Percentiles rank a stretch among this genome's conserved stretches.
phyloP scores from a whole-genome alignment of 1,140 invertebrate species.

The Odontomachus brunneus region DNA sequence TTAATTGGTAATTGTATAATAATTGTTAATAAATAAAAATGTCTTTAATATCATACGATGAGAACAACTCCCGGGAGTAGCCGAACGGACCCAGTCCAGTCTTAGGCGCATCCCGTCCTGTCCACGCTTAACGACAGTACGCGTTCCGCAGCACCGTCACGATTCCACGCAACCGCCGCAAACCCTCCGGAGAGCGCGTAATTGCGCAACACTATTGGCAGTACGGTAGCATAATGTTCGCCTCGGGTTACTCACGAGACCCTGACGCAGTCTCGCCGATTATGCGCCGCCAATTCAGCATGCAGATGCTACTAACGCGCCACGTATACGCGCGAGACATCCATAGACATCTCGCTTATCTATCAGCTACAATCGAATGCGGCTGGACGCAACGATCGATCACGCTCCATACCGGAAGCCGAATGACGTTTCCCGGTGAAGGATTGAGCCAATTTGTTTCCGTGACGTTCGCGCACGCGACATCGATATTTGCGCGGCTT shows the following conservation, averaged over 20 bases:
- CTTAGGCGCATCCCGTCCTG: conserved; percentile 24
- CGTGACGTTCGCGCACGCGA: not conserved
- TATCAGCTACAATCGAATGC: conserved; percentile 49
- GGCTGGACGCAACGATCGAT: conserved; percentile 35
- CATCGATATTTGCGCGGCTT: not conserved
- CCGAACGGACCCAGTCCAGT: not conserved
- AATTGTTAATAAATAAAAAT: too few relatives aligned
- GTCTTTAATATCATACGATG: too few relatives aligned
- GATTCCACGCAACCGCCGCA: conserved; percentile 28
- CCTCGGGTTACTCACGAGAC: conserved; percentile 62
- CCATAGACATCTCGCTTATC: conserved; percentile 6
- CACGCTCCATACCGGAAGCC: not conserved
- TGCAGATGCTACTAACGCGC: conserved; percentile 48
- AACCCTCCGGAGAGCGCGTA: conserved; percentile 57
- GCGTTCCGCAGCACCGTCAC: conserved; percentile 20
- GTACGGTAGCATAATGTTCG: conserved; percentile 67
- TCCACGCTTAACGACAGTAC: conserved; percentile 5
- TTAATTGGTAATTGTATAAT: too few relatives aligned
- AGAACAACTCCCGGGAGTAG: too few relatives aligned
- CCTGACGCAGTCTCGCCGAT: conserved; percentile 66
- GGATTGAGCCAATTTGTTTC: conserved; percentile 19
- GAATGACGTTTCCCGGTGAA: conserved; percentile 23
- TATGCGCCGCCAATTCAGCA: conserved; percentile 65
- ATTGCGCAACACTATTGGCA: conserved; percentile 69
- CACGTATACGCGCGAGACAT: conserved; percentile 43